Conservation (phyloP, 2,113 vertebrate genomes). For the Sceloporus undulatus region DNA sequence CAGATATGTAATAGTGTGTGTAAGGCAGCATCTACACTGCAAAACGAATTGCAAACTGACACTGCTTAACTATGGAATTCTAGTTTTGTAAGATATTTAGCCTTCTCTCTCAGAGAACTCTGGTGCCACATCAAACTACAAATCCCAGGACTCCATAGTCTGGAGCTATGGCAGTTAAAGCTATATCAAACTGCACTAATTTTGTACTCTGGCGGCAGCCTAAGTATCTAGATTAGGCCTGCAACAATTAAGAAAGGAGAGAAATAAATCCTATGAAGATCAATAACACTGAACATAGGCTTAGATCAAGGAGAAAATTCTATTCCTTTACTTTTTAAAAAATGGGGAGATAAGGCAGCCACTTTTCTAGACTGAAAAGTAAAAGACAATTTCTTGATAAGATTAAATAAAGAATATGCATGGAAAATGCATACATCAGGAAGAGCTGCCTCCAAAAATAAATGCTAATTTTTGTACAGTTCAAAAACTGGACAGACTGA, state of each 20-base stretch:
- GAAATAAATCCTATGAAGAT: constrained; percentile 1
- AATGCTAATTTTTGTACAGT: background rate
- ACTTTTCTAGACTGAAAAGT: background rate
- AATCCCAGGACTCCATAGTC: no score
- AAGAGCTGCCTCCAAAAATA: background rate
- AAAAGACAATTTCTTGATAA: background rate
- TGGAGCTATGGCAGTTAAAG: no score
- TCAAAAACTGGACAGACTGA: background rate
- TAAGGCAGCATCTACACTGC: background rate
- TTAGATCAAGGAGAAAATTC: background rate
- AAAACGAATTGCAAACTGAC: no score
- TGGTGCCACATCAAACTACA: no score
- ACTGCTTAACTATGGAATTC: no score
- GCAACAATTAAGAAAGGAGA: constrained; percentile 4
- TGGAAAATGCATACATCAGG: background rate
- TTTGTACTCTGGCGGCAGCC: no score
- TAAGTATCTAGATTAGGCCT: background rate
- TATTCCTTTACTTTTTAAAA: background rate
- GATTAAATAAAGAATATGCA: background rate
- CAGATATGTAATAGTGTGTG: background rate
- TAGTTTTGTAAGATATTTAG: no score
- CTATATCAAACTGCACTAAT: no score
- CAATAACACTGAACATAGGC: constrained; percentile 1
- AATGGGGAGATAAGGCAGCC: background rate
- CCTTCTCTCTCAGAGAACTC: no score